These are phyloP conservation scores for Clepsis dumicolana DNA, from an alignment of 2,888 invertebrate species.

Conservation along the genomic window DNA sequence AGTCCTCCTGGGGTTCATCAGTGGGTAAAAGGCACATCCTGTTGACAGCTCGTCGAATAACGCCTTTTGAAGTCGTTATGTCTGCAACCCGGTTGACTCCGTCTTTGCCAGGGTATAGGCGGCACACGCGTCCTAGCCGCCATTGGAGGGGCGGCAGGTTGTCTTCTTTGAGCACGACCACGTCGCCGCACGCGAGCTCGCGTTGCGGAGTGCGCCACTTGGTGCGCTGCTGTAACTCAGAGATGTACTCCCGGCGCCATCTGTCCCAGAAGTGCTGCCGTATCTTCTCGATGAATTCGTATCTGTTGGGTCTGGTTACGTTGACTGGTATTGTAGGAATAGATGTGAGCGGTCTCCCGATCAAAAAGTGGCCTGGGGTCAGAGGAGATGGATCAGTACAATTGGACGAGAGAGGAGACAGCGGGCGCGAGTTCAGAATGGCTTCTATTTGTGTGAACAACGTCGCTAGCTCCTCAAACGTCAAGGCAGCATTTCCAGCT, in stretches of 20 bases:
- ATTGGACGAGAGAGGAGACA: conserved; percentile 4
- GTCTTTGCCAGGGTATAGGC: background rate
- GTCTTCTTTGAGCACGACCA: background rate
- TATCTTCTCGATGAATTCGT: background rate
- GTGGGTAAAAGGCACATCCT: background rate
- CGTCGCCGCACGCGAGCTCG: background rate
- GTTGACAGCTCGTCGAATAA: background rate
- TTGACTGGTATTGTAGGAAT: background rate
- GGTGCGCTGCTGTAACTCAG: no score
- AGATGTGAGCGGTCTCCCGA: conserved; percentile 4
- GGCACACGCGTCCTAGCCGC: background rate
- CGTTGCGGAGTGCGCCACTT: background rate
- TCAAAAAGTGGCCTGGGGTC: conserved; percentile 10
- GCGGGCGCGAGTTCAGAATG: no score
- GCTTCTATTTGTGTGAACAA: no score
- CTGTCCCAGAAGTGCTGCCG: conserved; percentile 1
- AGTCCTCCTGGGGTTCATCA: no score
- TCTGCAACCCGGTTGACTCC: background rate
- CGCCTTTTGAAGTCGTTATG: background rate
- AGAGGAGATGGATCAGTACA: conserved; percentile 6
- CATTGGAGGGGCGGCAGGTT: background rate
- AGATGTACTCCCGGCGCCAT: background rate
- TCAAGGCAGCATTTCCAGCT: no score
- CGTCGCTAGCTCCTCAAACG: no score
- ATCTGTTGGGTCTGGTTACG: background rate